A percentile compares a stretch with the other conserved stretches of the same genome.
phyloP scores from a whole-genome alignment of 1,140 invertebrate genomes.

The Apis laboriosa region DNA sequence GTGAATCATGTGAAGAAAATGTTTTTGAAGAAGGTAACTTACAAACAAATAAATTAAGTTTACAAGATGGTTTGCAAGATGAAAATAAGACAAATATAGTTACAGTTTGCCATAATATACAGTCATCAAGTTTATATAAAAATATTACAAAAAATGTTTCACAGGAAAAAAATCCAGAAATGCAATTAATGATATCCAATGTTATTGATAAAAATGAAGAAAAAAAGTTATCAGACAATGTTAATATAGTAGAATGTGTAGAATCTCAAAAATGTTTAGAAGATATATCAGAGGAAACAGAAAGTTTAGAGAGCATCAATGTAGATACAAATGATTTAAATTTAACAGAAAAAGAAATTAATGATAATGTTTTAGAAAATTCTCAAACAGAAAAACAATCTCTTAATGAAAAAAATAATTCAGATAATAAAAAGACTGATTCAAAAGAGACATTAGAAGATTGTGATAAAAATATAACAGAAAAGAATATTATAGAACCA shows the following conservation, averaged over 20 bases:
- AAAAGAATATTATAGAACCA: conserved; percentile 61
- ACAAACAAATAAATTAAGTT: not conserved
- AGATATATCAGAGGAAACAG: not conserved
- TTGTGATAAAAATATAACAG: conserved; percentile 44
- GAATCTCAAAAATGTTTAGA: not conserved
- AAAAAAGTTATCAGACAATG: not conserved
- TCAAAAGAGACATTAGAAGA: conserved; percentile 40
- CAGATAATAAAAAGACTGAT: conserved; percentile 37
- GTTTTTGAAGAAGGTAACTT: conserved; percentile 2
- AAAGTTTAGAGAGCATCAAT: not conserved
- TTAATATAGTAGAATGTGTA: not conserved
- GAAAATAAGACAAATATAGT: conserved; percentile 4
- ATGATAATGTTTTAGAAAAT: conserved; percentile 6
- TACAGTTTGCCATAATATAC: not conserved
- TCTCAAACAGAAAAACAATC: conserved; percentile 22
- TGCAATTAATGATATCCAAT: not conserved
- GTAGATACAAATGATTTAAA: not conserved
- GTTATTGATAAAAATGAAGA: not conserved
- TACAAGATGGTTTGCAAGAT: not conserved
- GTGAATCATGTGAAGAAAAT: conserved; percentile 4
- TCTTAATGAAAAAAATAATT: conserved; percentile 10
- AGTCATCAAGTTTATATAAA: conserved; percentile 9
- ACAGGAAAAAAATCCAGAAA: not conserved
- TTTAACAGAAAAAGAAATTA: conserved; percentile 10
- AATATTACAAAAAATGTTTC: conserved; percentile 17